phyloP scores from a whole-genome alignment of 23 tunicate genomes.

The Halocynthia aurantium region DNA sequence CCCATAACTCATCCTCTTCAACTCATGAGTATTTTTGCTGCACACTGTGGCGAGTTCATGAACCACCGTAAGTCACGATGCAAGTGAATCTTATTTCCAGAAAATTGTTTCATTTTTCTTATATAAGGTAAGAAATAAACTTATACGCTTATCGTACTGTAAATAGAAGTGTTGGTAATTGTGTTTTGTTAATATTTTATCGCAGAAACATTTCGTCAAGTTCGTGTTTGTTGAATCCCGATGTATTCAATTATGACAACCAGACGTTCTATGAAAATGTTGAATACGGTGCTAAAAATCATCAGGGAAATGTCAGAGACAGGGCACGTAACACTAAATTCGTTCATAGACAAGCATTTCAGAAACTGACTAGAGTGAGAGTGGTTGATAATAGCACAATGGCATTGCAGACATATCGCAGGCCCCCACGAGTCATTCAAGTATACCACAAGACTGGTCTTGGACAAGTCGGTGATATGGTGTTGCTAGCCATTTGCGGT shows the following conservation, averaged over 20 bases:
- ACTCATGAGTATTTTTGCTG: too few species aligned
- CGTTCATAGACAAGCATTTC: slow-evolving; percentile 33
- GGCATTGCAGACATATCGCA: slow-evolving; percentile 41
- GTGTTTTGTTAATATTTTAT: too few species aligned
- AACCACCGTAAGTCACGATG: too few species aligned
- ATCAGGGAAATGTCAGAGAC: slow-evolving; percentile 53
- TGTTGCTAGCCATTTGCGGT: slow-evolving; percentile 65
- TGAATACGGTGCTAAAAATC: slow-evolving; percentile 52
- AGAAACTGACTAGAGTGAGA: slow-evolving; percentile 57
- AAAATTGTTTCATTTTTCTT: too few species aligned
- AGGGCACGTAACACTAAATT: slow-evolving; percentile 34
- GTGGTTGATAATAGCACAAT: slow-evolving; percentile 68
- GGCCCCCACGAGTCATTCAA: slow-evolving; percentile 51
- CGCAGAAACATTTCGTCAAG: too few species aligned
- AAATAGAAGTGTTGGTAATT: too few species aligned
- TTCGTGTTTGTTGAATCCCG: slow-evolving; percentile 16
- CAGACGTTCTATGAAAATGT: slow-evolving; percentile 80
- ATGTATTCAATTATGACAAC: slow-evolving; percentile 58
- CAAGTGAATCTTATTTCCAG: too few species aligned
- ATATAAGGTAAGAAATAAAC: too few species aligned
- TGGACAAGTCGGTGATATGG: slow-evolving; percentile 84
- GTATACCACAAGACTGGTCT: slow-evolving; percentile 37
- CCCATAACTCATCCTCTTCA: too few species aligned
- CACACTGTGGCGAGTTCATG: too few species aligned
- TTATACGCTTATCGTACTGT: too few species aligned